These are phyloP conservation scores for Stenichneumon culpator DNA, from an alignment of 2,888 invertebrate species.

Conservation along the genomic window DNA sequence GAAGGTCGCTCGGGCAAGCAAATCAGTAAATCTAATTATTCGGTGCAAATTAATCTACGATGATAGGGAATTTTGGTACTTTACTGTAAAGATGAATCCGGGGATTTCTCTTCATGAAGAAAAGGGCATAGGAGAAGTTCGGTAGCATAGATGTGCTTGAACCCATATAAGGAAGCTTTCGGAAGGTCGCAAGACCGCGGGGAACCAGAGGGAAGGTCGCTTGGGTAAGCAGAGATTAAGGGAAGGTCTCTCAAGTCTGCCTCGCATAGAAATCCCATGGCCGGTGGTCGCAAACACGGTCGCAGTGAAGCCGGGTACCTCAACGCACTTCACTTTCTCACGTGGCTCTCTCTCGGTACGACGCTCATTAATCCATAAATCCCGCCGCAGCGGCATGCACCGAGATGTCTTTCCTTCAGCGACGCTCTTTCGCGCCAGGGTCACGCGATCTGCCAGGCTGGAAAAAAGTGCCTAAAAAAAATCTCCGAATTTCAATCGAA, in stretches of 20 bases:
- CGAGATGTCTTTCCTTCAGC: constrained; percentile 45
- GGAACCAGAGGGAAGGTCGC: constrained; percentile 68
- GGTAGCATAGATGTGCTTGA: background rate
- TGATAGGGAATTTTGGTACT: background rate
- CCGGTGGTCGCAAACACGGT: constrained; percentile 50
- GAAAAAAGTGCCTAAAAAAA: background rate
- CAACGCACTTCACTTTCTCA: constrained; percentile 4
- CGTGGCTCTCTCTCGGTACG: constrained; percentile 75
- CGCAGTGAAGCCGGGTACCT: constrained; percentile 36
- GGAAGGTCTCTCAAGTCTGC: constrained; percentile 76
- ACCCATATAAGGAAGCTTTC: constrained; percentile 13
- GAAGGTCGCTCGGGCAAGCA: constrained; percentile 73
- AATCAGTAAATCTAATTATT: background rate
- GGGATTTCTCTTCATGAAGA: background rate
- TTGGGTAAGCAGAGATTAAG: constrained; percentile 77
- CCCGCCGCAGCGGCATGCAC: constrained; percentile 65
- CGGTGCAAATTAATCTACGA: background rate
- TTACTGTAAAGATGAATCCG: background rate
- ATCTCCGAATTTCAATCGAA: background rate
- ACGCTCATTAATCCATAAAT: constrained; percentile 77
- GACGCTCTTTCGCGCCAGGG: constrained; percentile 17
- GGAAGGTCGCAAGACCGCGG: constrained; percentile 19
- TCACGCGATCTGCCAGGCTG: constrained; percentile 12
- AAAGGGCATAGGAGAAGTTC: background rate
- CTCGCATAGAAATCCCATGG: constrained; percentile 73